Percentiles rank a stretch among this genome's conserved stretches.
These are phyloP conservation scores for Rhysida immarginata DNA, from an alignment of 1,140 invertebrate species.

Conservation along the genomic window DNA sequence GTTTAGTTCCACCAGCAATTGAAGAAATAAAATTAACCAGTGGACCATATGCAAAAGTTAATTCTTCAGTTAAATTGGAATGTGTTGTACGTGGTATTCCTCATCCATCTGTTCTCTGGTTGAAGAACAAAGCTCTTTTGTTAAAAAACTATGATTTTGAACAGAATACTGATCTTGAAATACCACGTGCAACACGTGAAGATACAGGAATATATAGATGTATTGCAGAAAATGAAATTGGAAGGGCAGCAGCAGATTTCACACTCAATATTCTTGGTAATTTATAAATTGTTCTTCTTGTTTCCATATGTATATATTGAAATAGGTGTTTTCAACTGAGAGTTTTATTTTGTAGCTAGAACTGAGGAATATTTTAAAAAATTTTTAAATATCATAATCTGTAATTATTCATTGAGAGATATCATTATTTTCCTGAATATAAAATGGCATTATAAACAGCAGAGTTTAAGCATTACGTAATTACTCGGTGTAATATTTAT, in stretches of 20 bases:
- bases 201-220: neutral
- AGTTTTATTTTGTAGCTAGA: too few relatives aligned
- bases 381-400: too few relatives aligned
- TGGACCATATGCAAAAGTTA: neutral
- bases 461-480: too few relatives aligned
- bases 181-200: neutral
- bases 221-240: neutral
- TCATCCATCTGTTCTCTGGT: constrained; percentile 29
- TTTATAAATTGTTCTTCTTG: too few relatives aligned
- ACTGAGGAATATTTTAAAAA: too few relatives aligned
- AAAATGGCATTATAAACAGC: too few relatives aligned
- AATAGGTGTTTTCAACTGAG: too few relatives aligned
- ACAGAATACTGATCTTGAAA: neutral
- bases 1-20: neutral
- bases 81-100: constrained; percentile 30
- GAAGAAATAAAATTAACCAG: neutral
- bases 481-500: too few relatives aligned
- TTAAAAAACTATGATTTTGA: neutral
- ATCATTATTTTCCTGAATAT: too few relatives aligned
- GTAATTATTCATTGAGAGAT: too few relatives aligned
- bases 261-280: neutral
- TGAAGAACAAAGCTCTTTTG: constrained; percentile 22
- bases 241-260: neutral
- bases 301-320: too few relatives aligned
- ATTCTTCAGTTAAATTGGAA: constrained; percentile 15